Conservation (phyloP, 2,888 invertebrate genomes). For the Temnothorax unifasciatus region DNA sequence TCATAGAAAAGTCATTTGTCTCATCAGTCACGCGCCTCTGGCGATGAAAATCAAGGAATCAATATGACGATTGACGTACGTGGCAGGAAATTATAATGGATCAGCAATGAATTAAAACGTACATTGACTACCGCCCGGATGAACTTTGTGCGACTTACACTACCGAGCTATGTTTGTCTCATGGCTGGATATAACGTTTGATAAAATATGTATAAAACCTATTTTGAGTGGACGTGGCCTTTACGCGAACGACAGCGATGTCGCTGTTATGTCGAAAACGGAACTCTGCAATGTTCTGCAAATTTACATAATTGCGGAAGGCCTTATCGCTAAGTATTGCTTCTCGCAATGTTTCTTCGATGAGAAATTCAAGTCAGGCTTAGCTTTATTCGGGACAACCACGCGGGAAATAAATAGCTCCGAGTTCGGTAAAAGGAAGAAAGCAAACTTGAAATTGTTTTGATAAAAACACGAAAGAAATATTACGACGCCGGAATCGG, state of each 20-base stretch:
- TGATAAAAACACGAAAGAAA: neutral
- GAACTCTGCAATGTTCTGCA: neutral
- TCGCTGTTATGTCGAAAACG: conserved; percentile 40
- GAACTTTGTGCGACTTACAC: conserved; percentile 1
- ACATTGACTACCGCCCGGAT: conserved; percentile 25
- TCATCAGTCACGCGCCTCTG: neutral
- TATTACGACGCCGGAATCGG: neutral
- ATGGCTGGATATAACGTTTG: conserved; percentile 61
- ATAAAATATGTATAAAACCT: conserved; percentile 66
- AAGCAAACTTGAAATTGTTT: neutral
- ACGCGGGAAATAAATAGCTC: neutral
- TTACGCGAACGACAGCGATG: conserved; percentile 19
- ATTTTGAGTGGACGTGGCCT: conserved; percentile 70
- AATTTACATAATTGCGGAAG: neutral
- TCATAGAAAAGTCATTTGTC: neutral
- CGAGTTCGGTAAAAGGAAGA: neutral
- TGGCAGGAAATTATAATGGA: conserved; percentile 10
- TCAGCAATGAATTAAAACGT: conserved; percentile 46
- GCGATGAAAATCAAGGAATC: neutral
- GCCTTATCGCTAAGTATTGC: neutral
- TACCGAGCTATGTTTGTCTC: conserved; percentile 53
- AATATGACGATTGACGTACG: conserved; percentile 12
- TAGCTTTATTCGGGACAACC: neutral
- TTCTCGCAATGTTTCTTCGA: neutral
- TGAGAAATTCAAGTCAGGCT: neutral